Evolutionary conservation across 1,140 invertebrate genomes (phyloP).

Genomic region (Drosophila sp.): DNA sequence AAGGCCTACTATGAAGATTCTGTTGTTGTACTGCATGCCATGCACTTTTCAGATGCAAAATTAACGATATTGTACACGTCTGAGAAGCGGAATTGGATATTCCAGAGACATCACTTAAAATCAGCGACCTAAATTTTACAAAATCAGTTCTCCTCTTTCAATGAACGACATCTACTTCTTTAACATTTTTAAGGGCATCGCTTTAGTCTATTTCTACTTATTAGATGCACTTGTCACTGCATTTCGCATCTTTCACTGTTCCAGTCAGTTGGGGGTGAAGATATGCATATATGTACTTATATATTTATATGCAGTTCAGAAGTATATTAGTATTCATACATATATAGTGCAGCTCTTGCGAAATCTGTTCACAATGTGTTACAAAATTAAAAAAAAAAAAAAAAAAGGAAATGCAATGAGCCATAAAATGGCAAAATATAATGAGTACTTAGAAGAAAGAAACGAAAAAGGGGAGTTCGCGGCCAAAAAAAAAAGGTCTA

Average conservation of each 20-base stretch:
- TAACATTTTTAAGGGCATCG: no score
- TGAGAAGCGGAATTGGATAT: no score
- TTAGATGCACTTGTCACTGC: constrained; percentile 8
- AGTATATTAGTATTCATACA: neutral
- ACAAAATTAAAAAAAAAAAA: constrained; percentile 43
- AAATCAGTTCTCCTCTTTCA: no score
- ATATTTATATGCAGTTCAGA: neutral
- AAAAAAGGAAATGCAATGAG: constrained; percentile 42
- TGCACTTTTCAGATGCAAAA: no score
- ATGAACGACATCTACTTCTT: no score
- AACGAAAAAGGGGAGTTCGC: constrained; percentile 42
- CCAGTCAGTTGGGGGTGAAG: constrained; percentile 4
- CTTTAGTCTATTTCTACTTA: neutral
- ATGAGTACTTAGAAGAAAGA: constrained; percentile 24
- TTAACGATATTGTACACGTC: no score
- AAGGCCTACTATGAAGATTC: no score
- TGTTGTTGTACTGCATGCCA: no score
- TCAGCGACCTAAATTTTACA: no score
- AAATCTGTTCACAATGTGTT: constrained; percentile 77
- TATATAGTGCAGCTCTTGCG: constrained; percentile 42
- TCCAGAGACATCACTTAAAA: no score
- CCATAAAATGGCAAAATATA: constrained; percentile 32
- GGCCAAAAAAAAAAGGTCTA: neutral
- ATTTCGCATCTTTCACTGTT: constrained; percentile 3
- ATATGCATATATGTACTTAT: neutral